Conservation (phyloP, 1,140 invertebrate species). For the Battus philenor region DNA sequence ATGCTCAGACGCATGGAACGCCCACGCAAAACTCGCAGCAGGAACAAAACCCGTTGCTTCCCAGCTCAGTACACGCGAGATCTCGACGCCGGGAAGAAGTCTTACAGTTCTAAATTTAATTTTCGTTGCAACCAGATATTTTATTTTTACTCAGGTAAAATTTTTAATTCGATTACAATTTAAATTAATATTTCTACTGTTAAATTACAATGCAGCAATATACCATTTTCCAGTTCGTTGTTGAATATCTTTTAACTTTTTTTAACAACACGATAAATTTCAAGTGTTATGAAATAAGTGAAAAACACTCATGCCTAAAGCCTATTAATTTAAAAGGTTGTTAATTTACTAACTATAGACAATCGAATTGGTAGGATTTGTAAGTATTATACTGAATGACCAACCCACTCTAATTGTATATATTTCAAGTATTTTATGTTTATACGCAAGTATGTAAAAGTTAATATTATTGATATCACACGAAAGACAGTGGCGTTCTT, state of each 20-base stretch:
- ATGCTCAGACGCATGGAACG: conserved; percentile 2
- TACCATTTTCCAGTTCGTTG: neutral
- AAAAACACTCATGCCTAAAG: too few relatives aligned
- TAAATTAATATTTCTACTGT: neutral
- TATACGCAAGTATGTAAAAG: too few relatives aligned
- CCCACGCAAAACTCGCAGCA: conserved; percentile 9
- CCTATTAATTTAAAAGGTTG: too few relatives aligned
- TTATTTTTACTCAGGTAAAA: conserved; percentile 5
- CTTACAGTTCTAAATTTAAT: neutral
- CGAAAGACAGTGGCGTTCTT: too few relatives aligned
- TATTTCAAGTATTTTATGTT: too few relatives aligned
- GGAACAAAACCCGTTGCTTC: conserved; percentile 1
- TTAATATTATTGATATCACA: too few relatives aligned
- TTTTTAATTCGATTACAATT: neutral
- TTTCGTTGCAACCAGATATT: neutral
- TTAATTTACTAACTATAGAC: too few relatives aligned
- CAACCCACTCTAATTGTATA: too few relatives aligned
- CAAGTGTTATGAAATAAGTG: too few relatives aligned
- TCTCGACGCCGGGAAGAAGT: conserved; percentile 8
- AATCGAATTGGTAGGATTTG: too few relatives aligned
- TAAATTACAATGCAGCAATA: neutral
- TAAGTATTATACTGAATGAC: too few relatives aligned
- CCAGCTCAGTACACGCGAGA: conserved; percentile 12
- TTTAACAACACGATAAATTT: neutral
- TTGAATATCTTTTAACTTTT: too few relatives aligned